Conservation (phyloP, 2,797 vertebrate genomes). For the Falco concolor region DNA sequence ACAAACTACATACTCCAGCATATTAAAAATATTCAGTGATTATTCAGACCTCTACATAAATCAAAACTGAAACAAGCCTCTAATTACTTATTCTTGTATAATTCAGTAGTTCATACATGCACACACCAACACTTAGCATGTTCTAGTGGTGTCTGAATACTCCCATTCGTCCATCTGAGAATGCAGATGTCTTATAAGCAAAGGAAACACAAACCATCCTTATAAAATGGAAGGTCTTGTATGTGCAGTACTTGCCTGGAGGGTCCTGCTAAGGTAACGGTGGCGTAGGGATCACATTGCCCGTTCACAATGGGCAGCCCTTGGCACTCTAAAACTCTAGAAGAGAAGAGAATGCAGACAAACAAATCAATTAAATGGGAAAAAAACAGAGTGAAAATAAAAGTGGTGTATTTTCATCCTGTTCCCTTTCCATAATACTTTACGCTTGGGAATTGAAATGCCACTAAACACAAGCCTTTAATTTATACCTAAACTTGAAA, state of each 20-base stretch:
- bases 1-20: constrained; percentile 9
- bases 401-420: neutral
- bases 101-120: neutral
- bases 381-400: neutral
- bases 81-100: neutral
- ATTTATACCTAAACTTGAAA: neutral
- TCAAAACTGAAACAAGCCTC: constrained; percentile 28
- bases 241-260: constrained; percentile 80
- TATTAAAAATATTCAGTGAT: constrained; percentile 11
- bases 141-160: neutral
- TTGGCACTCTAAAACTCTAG: constrained; percentile 94
- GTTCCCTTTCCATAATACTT: neutral
- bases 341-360: neutral
- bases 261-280: constrained; percentile 89
- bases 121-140: neutral
- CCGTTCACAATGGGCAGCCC: constrained; percentile 96
- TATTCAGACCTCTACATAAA: constrained; percentile 16
- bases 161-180: neutral
- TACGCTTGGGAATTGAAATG: neutral
- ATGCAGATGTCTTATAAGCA: neutral
- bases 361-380: neutral
- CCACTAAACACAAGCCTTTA: neutral
- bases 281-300: constrained; percentile 97
- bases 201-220: neutral
- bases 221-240: neutral